Evolutionary conservation across 2,113 vertebrate genomes (phyloP).

Genomic region (Lophochroa leadbeateri): DNA sequence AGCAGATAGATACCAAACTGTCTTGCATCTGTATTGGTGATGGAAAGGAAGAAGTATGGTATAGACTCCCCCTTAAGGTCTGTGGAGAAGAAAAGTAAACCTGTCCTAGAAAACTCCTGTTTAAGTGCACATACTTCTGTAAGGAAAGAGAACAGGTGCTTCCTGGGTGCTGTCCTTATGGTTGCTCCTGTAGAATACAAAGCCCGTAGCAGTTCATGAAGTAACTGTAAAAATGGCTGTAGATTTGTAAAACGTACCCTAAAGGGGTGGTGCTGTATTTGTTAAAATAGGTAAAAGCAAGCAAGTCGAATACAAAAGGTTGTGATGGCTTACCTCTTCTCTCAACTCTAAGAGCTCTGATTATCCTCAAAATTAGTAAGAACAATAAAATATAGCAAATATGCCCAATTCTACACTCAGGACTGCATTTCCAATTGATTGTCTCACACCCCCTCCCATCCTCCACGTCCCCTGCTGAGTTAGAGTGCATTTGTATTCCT

Average conservation of each 20-base stretch:
- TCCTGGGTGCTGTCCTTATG: background rate
- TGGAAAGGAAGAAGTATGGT: background rate
- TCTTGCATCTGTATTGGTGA: background rate
- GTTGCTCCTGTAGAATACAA: background rate
- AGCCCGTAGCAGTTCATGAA: background rate
- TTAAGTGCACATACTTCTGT: background rate
- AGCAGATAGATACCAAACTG: background rate
- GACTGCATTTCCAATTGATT: background rate
- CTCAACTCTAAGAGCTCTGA: background rate
- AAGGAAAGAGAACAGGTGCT: background rate
- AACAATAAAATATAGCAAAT: background rate
- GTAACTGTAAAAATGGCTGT: background rate
- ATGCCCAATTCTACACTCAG: background rate
- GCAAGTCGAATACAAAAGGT: background rate
- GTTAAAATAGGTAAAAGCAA: background rate
- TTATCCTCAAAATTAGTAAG: background rate
- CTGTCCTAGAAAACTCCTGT: background rate
- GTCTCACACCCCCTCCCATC: background rate
- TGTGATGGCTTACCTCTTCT: background rate
- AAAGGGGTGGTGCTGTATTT: background rate
- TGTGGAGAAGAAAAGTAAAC: background rate
- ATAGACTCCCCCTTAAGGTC: background rate
- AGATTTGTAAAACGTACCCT: background rate
- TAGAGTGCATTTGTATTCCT: background rate
- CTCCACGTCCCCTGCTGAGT: background rate